These are phyloP conservation scores for Phalacrocorax aristotelis DNA, from an alignment of 2,113 vertebrate genomes.

Conservation along the genomic window DNA sequence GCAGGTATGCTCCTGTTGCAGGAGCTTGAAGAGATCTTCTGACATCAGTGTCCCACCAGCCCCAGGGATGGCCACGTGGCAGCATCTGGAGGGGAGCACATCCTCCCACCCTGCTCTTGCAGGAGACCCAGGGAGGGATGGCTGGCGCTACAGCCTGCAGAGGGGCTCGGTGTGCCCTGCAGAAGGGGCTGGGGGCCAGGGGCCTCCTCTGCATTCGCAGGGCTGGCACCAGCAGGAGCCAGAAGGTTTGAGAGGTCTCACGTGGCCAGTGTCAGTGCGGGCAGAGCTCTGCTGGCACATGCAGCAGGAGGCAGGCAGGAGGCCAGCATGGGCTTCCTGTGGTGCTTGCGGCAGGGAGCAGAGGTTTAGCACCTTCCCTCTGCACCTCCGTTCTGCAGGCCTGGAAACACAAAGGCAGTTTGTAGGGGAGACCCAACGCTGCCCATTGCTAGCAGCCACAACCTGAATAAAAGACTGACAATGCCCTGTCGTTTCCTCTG, in stretches of 20 bases:
- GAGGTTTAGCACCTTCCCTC: not conserved
- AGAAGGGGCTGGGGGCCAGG: not conserved
- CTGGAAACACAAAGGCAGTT: not conserved
- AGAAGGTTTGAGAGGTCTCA: not conserved
- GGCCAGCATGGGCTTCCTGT: not conserved
- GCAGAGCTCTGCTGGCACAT: not conserved
- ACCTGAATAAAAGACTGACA: not conserved
- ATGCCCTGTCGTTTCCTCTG: not conserved
- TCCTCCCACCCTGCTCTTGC: not conserved
- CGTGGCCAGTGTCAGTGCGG: accelerated
- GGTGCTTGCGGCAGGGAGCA: not conserved
- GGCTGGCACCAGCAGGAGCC: not conserved
- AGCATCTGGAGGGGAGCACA: not conserved
- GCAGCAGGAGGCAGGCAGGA: not conserved
- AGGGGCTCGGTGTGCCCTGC: not conserved
- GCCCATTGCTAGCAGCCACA: not conserved
- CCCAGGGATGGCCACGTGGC: not conserved
- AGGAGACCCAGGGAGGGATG: not conserved
- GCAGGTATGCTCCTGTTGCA: not conserved
- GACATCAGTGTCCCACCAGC: not conserved
- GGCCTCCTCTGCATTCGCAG: not conserved
- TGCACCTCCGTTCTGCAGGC: not conserved
- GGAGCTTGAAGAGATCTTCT: not conserved
- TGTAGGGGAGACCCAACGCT: not conserved
- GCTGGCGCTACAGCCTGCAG: not conserved